These are phyloP conservation scores for Lithodes maja DNA, from an alignment of 2,888 invertebrate genomes.

Conservation along the genomic window DNA sequence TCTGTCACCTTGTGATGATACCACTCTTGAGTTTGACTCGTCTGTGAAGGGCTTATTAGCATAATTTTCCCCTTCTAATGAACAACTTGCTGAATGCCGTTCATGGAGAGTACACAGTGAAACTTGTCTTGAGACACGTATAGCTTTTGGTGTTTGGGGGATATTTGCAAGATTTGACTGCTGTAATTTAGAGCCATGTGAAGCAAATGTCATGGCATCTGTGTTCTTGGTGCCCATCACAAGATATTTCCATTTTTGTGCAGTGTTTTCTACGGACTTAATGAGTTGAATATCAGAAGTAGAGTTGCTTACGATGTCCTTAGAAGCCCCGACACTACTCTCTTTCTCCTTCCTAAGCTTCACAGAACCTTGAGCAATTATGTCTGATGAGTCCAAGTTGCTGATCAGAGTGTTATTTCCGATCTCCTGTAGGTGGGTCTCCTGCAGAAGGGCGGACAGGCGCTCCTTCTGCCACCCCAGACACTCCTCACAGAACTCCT, in stretches of 20 bases:
- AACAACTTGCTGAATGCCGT: too few relatives aligned
- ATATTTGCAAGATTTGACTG: too few relatives aligned
- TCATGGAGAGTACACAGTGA: too few relatives aligned
- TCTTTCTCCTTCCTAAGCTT: too few relatives aligned
- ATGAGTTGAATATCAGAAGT: background rate
- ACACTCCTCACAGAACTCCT: conserved; percentile 59
- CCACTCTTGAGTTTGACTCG: background rate
- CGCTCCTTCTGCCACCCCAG: conserved; percentile 57
- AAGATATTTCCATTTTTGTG: background rate
- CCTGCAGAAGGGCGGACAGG: conserved; percentile 22
- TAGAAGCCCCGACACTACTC: too few relatives aligned
- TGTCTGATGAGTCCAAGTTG: too few relatives aligned
- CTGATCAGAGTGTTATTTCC: too few relatives aligned
- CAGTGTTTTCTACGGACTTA: background rate
- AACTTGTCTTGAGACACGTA: too few relatives aligned
- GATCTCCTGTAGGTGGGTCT: background rate
- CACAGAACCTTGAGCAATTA: too few relatives aligned
- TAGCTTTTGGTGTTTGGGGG: too few relatives aligned
- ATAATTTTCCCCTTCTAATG: too few relatives aligned
- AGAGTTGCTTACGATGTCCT: background rate
- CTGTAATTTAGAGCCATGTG: too few relatives aligned
- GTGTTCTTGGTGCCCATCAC: background rate
- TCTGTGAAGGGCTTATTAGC: background rate
- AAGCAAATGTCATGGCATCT: background rate
- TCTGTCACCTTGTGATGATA: background rate